Base-by-base conservation (phyloP, 2,888 invertebrate genomes). In the Polyploca ridens region DNA sequence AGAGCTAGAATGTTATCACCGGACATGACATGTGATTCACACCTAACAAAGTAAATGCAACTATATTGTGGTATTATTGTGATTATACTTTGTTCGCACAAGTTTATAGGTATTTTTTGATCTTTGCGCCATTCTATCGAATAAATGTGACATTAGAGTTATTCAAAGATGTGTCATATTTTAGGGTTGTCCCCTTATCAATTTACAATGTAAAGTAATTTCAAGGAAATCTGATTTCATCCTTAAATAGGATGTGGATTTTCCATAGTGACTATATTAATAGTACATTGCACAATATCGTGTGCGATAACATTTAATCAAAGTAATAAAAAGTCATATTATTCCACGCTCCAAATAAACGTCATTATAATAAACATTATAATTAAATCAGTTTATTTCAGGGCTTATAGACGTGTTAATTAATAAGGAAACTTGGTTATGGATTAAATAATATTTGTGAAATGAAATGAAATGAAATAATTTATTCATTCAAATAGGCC, bases 271-370 rank as follows among this genome's bases (percentile, higher is more conserved):
- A 16, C 7, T 49, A 3, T 2, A n/a, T 19, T 19, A 10, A 19
- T 54, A 54, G 16, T 8, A 54, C 49, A 54, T 5, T 19, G 10
- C 49, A 16, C 19, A 54, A 19, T 54, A 54, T 0, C 3, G 19
- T 6, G n/a, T 46, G 46, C 46, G 46, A 46, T 46, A 44, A 44
- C 44, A 14, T 7, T 14, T 49, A 67, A 67, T 65, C 64, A 66
- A 70, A 64, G 64, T 35, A 69, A 73, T 72, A 70, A 73, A 33
- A 73, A 67, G 59, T 58, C n/a, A 49, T 16, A 54, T 63, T 58
- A 66, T 57, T 62, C 49, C 61, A 63, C 41, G 69, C 64, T 63
- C 58, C 63, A 66, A 64, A 57, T 49, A 70, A 59, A 65, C 66
- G 66, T 63, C 65, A 70, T 62, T 44, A 41, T n/a, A 58, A 61